Percentiles rank a stretch among this genome's conserved stretches.
Conservation (phyloP, 2,797 vertebrate genomes). For the Apodemus agrarius region DNA sequence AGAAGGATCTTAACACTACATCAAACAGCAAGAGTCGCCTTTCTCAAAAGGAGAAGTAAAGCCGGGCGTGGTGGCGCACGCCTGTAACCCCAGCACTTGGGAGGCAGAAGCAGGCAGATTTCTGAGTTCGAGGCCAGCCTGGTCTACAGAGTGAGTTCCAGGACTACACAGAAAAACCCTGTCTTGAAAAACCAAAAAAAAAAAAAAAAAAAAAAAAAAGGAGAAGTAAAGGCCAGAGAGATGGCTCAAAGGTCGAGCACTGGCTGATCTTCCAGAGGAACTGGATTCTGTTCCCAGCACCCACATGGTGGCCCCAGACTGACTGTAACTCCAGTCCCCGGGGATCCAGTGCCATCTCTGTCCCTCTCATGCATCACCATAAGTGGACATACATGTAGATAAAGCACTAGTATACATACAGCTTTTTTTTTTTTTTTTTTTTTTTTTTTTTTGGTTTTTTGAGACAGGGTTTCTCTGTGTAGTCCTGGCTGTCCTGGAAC, state of each 20-base stretch:
- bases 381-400: neutral
- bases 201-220: too few relatives aligned
- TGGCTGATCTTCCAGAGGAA: neutral
- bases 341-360: neutral
- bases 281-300: neutral
- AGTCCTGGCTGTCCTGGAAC: too few relatives aligned
- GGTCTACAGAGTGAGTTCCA: too few relatives aligned
- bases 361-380: neutral
- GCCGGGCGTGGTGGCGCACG: neutral
- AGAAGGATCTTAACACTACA: constrained; percentile 45
- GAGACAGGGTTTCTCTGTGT: too few relatives aligned
- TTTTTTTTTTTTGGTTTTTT: too few relatives aligned
- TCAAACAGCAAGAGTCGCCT: neutral
- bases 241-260: neutral
- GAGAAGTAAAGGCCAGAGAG: neutral
- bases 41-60: neutral
- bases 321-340: neutral
- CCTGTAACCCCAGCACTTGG: too few relatives aligned
- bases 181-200: too few relatives aligned
- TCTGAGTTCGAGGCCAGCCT: too few relatives aligned
- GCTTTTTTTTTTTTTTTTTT: too few relatives aligned
- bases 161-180: too few relatives aligned
- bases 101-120: too few relatives aligned
- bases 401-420: neutral
- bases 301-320: neutral